Conservation (phyloP, 2,113 vertebrate genomes). For the Hipposideros armiger region DNA sequence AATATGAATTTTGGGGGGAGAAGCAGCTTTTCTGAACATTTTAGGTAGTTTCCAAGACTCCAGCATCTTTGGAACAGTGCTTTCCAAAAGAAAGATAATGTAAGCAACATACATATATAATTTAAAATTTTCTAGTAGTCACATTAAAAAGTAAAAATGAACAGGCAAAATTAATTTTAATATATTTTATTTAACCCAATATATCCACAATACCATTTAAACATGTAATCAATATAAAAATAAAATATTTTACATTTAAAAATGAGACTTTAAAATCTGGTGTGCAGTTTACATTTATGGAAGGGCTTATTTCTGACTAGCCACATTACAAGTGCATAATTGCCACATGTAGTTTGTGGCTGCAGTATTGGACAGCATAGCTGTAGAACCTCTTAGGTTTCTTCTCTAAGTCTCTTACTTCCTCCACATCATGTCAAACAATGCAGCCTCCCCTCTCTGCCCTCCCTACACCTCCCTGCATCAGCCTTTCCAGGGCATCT, state of each 20-base stretch:
- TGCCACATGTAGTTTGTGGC: not conserved
- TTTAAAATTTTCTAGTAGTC: not conserved
- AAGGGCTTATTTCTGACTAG: not conserved
- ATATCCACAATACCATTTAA: constrained; percentile 8
- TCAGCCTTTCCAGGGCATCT: not conserved
- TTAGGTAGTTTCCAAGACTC: constrained; percentile 4
- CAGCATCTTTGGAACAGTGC: not conserved
- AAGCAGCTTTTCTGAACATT: not conserved
- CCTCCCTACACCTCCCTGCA: not conserved
- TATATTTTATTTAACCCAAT: not conserved
- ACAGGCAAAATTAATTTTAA: not conserved
- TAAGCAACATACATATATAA: not conserved
- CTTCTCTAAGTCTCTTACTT: not conserved
- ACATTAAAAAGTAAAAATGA: constrained; percentile 23
- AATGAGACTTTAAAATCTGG: not conserved
- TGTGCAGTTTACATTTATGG: not conserved
- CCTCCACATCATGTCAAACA: not conserved
- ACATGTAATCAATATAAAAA: not conserved
- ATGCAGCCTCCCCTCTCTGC: too few species aligned
- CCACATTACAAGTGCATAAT: not conserved
- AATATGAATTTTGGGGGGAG: not conserved
- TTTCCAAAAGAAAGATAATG: not conserved
- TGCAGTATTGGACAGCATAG: not conserved
- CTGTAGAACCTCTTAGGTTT: not conserved
- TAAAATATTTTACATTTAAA: not conserved